These are phyloP conservation scores for Trichopoda pennipes DNA, from an alignment of 2,888 invertebrate genomes.

Conservation along the genomic window DNA sequence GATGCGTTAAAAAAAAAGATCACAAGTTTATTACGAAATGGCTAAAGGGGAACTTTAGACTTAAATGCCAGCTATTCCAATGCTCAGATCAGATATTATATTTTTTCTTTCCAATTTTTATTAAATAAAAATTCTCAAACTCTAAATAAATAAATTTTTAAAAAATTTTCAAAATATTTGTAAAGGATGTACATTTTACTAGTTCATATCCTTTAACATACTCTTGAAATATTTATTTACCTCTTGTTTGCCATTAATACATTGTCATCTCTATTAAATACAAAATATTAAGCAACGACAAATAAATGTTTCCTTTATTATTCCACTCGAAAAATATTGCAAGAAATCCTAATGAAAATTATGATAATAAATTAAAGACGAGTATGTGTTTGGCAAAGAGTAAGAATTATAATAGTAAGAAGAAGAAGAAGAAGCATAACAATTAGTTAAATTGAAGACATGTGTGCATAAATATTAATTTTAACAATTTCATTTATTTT, in stretches of 20 bases:
- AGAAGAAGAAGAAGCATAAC: too few relatives aligned
- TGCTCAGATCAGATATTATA: too few relatives aligned
- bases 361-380: slow-evolving; percentile 27
- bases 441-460: too few relatives aligned
- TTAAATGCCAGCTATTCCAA: too few relatives aligned
- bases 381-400: neutral
- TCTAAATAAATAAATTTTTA: too few relatives aligned
- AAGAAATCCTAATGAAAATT: neutral
- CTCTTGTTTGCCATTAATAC: slow-evolving; percentile 22
- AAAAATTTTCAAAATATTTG: too few relatives aligned
- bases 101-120: too few relatives aligned
- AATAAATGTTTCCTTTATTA: slow-evolving; percentile 33
- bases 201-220: slow-evolving; percentile 26
- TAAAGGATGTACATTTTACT: slow-evolving; percentile 17
- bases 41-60: too few relatives aligned
- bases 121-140: too few relatives aligned
- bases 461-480: slow-evolving; percentile 1
- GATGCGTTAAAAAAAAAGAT: too few relatives aligned
- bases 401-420: too few relatives aligned
- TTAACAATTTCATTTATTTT: slow-evolving; percentile 41
- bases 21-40: too few relatives aligned
- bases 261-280: neutral
- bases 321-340: slow-evolving; percentile 49
- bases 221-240: slow-evolving; percentile 42
- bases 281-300: slow-evolving; percentile 3